phyloP scores from a whole-genome alignment of 2,888 invertebrate genomes.

The Arrhopalites spinosus region DNA sequence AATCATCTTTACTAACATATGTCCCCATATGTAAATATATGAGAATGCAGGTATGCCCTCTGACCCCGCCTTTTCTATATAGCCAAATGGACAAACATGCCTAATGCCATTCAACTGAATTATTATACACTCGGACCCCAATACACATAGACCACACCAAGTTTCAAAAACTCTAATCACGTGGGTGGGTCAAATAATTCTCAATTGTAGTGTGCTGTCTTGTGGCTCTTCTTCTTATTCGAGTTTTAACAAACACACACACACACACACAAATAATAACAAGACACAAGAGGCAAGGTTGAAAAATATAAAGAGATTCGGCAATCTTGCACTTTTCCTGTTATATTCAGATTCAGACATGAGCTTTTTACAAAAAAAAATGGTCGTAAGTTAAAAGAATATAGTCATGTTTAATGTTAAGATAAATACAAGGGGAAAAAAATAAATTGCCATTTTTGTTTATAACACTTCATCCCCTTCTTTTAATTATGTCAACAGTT shows the following conservation, averaged over 20 bases:
- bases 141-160: slow-evolving; percentile 13
- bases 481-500: slow-evolving; percentile 32
- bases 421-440: no score
- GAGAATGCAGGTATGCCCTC: slow-evolving; percentile 12
- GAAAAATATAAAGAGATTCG: no score
- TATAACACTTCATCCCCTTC: slow-evolving; percentile 13
- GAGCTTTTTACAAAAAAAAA: no score
- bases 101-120: slow-evolving; percentile 27
- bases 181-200: slow-evolving; percentile 34
- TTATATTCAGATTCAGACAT: no score
- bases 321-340: no score
- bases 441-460: background rate
- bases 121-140: background rate
- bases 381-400: no score
- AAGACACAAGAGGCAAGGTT: background rate
- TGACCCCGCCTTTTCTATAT: slow-evolving; percentile 11
- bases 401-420: no score
- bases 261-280: background rate
- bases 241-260: background rate
- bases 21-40: background rate
- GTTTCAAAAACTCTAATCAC: slow-evolving; percentile 12
- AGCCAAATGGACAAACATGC: slow-evolving; percentile 23
- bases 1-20: background rate
- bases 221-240: no score
- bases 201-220: background rate